A percentile compares a stretch with the other conserved stretches of the same genome.
Conservation (phyloP, 2,797 vertebrate species). For the Smutsia temminckii region DNA sequence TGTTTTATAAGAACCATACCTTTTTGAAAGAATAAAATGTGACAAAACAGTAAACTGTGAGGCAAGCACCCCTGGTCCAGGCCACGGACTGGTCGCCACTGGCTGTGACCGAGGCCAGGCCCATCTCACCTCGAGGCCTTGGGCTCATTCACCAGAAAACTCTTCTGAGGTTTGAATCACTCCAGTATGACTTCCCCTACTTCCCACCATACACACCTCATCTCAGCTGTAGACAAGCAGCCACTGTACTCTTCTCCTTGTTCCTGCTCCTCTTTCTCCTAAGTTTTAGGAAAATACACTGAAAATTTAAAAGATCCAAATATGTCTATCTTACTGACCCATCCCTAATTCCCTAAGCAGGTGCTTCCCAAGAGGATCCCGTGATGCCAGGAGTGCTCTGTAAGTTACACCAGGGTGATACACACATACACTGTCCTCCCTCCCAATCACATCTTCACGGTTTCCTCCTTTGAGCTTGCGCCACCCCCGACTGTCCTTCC, state of each 20-base stretch:
- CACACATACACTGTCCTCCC: rapidly evolving
- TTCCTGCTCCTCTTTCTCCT: not conserved
- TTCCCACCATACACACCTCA: too few relatives aligned
- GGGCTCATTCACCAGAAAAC: not conserved
- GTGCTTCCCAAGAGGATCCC: not conserved
- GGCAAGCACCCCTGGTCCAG: not conserved
- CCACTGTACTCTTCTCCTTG: too few relatives aligned
- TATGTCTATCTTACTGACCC: not conserved
- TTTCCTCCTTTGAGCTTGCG: not conserved
- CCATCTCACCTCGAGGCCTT: not conserved
- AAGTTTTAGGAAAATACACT: not conserved
- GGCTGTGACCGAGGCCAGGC: not conserved
- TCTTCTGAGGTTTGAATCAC: not conserved
- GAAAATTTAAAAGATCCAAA: not conserved
- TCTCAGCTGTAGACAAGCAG: too few relatives aligned
- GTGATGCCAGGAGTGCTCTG: too few relatives aligned
- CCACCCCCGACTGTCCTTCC: not conserved
- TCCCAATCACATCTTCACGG: not conserved
- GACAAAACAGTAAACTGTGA: not conserved
- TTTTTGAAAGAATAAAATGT: not conserved
- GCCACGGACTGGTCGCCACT: not conserved
- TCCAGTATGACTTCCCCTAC: too few relatives aligned
- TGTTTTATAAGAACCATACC: not conserved
- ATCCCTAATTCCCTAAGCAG: not conserved
- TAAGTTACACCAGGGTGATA: rapidly evolving